phyloP scores from a whole-genome alignment of 2,888 invertebrate genomes.

The Stomorhina lunata region DNA sequence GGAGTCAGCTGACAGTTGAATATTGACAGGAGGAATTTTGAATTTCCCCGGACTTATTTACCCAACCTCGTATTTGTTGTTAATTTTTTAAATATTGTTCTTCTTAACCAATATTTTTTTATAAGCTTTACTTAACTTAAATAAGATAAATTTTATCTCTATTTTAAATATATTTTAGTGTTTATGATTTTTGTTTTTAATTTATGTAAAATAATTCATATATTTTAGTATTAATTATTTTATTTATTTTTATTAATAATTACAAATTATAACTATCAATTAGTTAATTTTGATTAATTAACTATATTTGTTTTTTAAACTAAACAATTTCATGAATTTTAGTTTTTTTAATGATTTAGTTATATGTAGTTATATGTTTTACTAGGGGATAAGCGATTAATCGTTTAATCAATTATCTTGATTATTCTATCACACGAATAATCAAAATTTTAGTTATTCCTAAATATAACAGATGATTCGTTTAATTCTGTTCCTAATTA shows the following conservation, averaged over 20 bases:
- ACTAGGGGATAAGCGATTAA: too few relatives aligned
- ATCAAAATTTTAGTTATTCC: too few relatives aligned
- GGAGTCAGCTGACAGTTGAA: too few relatives aligned
- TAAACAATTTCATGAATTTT: slow-evolving; percentile 39
- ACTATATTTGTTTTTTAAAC: neutral
- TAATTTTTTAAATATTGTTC: slow-evolving; percentile 9
- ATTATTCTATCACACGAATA: too few relatives aligned
- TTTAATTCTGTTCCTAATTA: too few relatives aligned
- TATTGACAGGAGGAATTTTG: too few relatives aligned
- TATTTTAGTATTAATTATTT: too few relatives aligned
- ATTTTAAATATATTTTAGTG: slow-evolving; percentile 20
- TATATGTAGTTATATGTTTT: slow-evolving; percentile 17
- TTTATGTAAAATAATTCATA: slow-evolving; percentile 19
- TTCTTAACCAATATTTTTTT: slow-evolving; percentile 21
- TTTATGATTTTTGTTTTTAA: slow-evolving; percentile 14
- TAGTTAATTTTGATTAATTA: slow-evolving; percentile 34
- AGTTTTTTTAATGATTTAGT: slow-evolving; percentile 29
- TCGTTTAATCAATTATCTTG: too few relatives aligned
- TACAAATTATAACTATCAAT: slow-evolving; percentile 33
- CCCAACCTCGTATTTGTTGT: too few relatives aligned
- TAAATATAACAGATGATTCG: too few relatives aligned
- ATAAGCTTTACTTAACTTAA: slow-evolving; percentile 64
- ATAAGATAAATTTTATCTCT: slow-evolving; percentile 55
- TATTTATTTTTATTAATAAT: neutral
- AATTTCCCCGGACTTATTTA: too few relatives aligned